These are phyloP conservation scores for Spodoptera picta DNA, from an alignment of 2,888 invertebrate genomes.

Conservation along the genomic window DNA sequence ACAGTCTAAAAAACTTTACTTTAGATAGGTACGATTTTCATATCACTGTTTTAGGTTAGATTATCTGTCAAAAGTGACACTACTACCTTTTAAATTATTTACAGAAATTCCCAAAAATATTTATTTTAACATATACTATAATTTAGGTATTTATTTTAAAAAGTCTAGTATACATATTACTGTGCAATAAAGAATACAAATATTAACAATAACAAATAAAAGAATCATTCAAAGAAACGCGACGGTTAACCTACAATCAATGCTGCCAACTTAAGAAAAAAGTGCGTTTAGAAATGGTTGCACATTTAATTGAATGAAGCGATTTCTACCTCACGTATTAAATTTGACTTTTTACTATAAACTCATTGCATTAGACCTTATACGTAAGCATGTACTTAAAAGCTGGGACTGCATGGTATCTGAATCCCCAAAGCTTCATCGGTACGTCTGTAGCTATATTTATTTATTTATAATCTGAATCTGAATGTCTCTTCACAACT, in stretches of 20 bases:
- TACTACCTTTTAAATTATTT: conserved; percentile 47
- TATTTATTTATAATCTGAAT: too few species aligned
- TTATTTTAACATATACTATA: conserved; percentile 6
- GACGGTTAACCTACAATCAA: conserved; percentile 46
- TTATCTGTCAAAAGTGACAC: conserved; percentile 54
- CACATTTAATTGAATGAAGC: too few species aligned
- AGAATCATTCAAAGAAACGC: conserved; percentile 44
- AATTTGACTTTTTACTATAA: too few species aligned
- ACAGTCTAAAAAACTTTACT: conserved; percentile 49
- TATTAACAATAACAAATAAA: conserved; percentile 43
- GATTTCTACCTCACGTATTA: too few species aligned
- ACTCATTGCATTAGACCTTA: too few species aligned
- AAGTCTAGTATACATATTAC: conserved; percentile 3
- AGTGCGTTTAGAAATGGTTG: too few species aligned
- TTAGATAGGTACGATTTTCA: conserved; percentile 48
- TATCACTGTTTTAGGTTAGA: conserved; percentile 63
- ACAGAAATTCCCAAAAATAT: conserved; percentile 7
- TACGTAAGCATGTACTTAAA: too few species aligned
- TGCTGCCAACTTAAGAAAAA: conserved; percentile 12
- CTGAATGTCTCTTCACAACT: too few species aligned
- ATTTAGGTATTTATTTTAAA: conserved; percentile 34
- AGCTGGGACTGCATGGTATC: too few species aligned
- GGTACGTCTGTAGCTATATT: too few species aligned
- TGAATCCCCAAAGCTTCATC: too few species aligned
- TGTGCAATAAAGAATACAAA: conserved; percentile 3